Evolutionary conservation across 1,140 invertebrate genomes (phyloP).

Genomic region (Drosophila kikkawai): DNA sequence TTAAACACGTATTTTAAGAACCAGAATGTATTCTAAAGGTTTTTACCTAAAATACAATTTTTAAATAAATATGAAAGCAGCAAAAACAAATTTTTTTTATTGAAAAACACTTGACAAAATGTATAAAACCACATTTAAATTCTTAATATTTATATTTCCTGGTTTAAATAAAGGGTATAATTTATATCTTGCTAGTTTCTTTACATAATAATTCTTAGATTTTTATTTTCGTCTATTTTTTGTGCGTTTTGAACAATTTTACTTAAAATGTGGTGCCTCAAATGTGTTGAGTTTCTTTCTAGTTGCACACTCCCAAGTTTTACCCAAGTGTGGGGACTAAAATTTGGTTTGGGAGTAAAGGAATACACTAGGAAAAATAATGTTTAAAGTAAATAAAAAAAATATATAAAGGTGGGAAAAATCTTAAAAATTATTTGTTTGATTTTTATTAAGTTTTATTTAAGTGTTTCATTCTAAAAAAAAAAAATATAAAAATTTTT

Average conservation of each 20-base stretch:
- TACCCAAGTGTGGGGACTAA: not conserved
- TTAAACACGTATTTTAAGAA: not conserved
- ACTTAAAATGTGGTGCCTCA: conserved; percentile 23
- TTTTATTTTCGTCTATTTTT: conserved; percentile 1
- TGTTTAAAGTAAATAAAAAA: no score
- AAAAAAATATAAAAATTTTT: no score
- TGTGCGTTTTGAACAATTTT: conserved; percentile 29
- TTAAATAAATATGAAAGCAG: not conserved
- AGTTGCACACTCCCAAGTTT: not conserved
- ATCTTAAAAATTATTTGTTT: no score
- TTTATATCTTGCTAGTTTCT: no score
- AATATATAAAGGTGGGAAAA: no score
- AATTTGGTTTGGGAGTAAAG: not conserved
- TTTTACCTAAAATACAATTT: not conserved
- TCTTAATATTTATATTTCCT: not conserved
- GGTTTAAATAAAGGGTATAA: not conserved
- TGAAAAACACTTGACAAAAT: no score
- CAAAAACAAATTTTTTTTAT: not conserved
- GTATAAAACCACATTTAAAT: not conserved
- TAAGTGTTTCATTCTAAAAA: no score
- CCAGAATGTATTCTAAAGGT: not conserved
- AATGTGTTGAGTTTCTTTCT: conserved; percentile 11
- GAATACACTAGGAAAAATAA: not conserved
- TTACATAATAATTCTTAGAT: not conserved
- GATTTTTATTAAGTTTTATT: no score